phyloP scores from a whole-genome alignment of 2,113 vertebrate genomes.

The Ginglymostoma cirratum region DNA sequence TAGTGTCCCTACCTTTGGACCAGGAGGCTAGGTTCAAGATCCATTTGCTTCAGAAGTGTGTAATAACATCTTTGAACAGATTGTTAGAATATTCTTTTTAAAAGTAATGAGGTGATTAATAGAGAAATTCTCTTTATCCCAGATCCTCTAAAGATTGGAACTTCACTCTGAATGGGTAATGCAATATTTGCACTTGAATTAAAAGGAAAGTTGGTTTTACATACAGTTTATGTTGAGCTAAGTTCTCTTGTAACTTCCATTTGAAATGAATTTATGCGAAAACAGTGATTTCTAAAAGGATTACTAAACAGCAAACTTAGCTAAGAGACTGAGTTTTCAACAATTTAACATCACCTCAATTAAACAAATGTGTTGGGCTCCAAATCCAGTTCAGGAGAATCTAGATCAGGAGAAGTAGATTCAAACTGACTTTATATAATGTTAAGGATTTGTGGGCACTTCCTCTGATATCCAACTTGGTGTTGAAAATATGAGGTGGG shows the following conservation, averaged over 20 bases:
- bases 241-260: not conserved
- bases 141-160: not conserved
- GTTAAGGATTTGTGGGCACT: not conserved
- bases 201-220: not conserved
- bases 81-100: not conserved
- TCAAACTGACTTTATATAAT: not conserved
- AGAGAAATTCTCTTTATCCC: not conserved
- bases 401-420: not conserved
- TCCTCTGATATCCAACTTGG: not conserved
- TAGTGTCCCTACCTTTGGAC: too few relatives aligned
- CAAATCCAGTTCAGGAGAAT: not conserved
- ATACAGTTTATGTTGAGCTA: not conserved
- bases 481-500: not conserved
- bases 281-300: not conserved
- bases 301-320: not conserved
- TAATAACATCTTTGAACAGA: not conserved
- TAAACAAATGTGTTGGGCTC: not conserved
- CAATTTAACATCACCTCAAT: not conserved
- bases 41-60: too few relatives aligned
- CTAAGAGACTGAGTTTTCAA: not conserved
- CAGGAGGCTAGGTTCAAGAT: not conserved
- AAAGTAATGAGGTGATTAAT: not conserved
- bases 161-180: not conserved
- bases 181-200: not conserved
- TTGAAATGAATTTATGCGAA: not conserved